Evolutionary conservation across 2,113 vertebrate species (phyloP).

Genomic region (Aegotheles bennettii): DNA sequence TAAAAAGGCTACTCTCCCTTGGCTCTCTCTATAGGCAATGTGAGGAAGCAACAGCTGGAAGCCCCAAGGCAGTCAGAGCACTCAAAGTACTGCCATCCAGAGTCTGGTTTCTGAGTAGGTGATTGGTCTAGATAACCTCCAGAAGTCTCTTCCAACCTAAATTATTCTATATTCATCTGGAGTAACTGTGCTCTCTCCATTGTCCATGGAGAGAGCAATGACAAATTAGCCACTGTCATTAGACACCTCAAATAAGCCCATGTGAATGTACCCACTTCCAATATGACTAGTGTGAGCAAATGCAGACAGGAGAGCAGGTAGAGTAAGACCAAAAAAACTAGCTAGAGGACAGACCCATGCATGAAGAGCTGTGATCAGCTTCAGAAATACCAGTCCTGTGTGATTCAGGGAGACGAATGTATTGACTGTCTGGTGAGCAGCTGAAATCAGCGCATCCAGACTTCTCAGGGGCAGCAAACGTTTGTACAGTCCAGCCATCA

Average conservation of each 20-base stretch:
- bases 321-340: neutral
- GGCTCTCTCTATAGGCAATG: neutral
- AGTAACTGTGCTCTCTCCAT: neutral
- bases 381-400: neutral
- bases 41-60: neutral
- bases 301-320: neutral
- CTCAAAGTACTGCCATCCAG: neutral
- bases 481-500: neutral
- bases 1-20: neutral
- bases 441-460: neutral
- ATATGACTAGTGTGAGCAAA: neutral
- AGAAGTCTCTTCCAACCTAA: neutral
- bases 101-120: neutral
- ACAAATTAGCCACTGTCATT: neutral
- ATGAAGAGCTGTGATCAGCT: neutral
- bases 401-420: neutral
- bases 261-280: neutral
- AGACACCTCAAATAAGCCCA: neutral
- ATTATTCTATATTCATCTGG: neutral
- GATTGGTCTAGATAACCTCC: neutral
- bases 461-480: neutral
- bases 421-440: neutral
- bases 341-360: neutral
- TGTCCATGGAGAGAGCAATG: neutral
- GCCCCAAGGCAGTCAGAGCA: neutral